phyloP scores from a whole-genome alignment of 2,113 vertebrate species.

The Caranx ignobilis region DNA sequence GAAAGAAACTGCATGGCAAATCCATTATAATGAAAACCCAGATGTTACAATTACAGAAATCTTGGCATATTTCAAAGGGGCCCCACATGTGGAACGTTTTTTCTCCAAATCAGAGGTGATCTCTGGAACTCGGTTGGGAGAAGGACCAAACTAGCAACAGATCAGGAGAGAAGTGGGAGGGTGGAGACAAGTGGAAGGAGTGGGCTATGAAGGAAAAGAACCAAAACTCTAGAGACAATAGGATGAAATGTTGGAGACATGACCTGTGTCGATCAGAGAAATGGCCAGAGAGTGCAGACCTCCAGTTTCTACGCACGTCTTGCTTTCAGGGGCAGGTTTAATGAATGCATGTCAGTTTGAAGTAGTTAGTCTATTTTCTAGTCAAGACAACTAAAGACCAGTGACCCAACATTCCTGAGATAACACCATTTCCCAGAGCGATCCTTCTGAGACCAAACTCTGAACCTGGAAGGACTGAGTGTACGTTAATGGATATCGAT shows the following conservation, averaged over 20 bases:
- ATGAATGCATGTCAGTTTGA: background rate
- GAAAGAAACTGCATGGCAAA: slow-evolving; percentile 58
- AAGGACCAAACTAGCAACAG: slow-evolving; percentile 20
- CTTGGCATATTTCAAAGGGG: slow-evolving; percentile 65
- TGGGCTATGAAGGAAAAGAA: background rate
- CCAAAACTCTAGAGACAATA: background rate
- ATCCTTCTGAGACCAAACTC: slow-evolving; percentile 31
- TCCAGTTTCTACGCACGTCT: background rate
- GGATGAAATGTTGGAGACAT: background rate
- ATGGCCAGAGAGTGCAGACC: background rate
- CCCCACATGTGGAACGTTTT: slow-evolving; percentile 65
- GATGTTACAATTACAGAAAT: slow-evolving; percentile 74
- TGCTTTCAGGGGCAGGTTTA: background rate
- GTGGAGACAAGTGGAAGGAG: background rate
- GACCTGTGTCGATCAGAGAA: background rate
- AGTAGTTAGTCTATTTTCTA: slow-evolving; percentile 23
- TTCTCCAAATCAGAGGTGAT: slow-evolving; percentile 57
- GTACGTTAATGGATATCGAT: slow-evolving; percentile 75
- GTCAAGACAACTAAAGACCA: slow-evolving; percentile 40
- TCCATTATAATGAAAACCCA: slow-evolving; percentile 69
- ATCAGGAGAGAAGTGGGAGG: slow-evolving; percentile 1
- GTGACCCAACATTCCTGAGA: slow-evolving; percentile 50
- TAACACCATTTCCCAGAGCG: slow-evolving; percentile 47
- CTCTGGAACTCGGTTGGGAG: slow-evolving; percentile 23
- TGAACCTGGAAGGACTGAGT: slow-evolving; percentile 45